Evolutionary conservation across 2,113 vertebrate genomes (phyloP).

Genomic region (Chloebia gouldiae): DNA sequence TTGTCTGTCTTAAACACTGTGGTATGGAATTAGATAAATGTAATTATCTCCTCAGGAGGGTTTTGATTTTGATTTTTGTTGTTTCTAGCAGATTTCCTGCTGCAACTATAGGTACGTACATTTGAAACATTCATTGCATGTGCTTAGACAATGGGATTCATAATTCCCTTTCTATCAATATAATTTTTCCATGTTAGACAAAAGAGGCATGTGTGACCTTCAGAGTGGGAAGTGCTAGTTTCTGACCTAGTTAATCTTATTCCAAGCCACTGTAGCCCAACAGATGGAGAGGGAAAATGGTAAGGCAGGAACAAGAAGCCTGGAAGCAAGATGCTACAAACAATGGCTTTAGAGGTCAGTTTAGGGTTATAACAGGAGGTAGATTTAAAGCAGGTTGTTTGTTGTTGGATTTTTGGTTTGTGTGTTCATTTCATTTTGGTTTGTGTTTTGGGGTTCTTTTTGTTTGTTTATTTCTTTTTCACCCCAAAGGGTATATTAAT

Average conservation of each 20-base stretch:
- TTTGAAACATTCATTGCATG: not conserved
- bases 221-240: not conserved
- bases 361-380: not conserved
- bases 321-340: not conserved
- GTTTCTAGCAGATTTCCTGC: not conserved
- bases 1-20: not conserved
- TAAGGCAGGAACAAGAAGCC: not conserved
- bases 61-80: not conserved
- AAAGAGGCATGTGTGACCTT: not conserved
- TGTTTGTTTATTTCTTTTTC: not conserved
- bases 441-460: not conserved
- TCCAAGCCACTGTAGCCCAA: not conserved
- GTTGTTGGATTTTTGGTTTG: not conserved
- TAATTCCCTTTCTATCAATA: not conserved
- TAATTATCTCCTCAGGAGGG: not conserved
- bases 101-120: not conserved
- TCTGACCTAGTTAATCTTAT: constrained; percentile 33
- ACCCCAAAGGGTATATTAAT: not conserved
- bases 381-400: not conserved
- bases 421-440: not conserved
- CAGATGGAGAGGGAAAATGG: constrained; percentile 24
- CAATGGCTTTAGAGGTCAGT: constrained; percentile 26
- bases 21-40: not conserved
- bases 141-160: not conserved
- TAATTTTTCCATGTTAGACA: not conserved